Conservation (phyloP, 2,113 vertebrate genomes). For the Isurus oxyrinchus region DNA sequence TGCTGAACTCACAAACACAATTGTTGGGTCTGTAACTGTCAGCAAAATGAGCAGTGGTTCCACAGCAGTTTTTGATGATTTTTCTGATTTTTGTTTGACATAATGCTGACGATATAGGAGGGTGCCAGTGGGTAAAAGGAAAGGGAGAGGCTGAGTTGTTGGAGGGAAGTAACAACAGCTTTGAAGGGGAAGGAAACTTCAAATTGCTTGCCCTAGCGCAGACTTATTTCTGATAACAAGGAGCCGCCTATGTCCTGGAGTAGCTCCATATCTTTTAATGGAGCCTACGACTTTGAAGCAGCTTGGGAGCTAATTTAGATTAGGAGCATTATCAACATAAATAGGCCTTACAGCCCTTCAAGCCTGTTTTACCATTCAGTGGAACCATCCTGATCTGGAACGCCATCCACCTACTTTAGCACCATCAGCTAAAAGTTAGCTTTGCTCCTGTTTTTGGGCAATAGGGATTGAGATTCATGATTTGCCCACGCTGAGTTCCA, state of each 20-base stretch:
- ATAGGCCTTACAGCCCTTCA: not conserved
- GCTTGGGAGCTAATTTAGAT: not conserved
- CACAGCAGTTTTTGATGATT: not conserved
- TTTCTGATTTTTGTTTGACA: not conserved
- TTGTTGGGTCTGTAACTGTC: not conserved
- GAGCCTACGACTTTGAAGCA: not conserved
- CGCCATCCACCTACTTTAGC: not conserved
- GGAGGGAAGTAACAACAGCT: not conserved
- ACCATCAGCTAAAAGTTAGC: not conserved
- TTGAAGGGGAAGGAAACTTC: slow-evolving; percentile 23
- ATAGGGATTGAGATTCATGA: too few relatives aligned
- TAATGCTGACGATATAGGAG: not conserved
- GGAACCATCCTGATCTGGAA: not conserved
- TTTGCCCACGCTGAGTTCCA: too few relatives aligned
- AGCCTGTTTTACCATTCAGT: not conserved
- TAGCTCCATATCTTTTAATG: not conserved
- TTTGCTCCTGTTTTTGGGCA: too few relatives aligned
- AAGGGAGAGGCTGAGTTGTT: slow-evolving; percentile 14
- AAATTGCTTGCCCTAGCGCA: not conserved
- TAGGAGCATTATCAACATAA: not conserved
- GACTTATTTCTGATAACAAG: slow-evolving; percentile 2
- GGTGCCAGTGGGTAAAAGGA: not conserved
- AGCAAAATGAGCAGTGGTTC: not conserved
- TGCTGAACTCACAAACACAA: not conserved
- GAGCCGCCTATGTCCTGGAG: slow-evolving; percentile 13